Evolutionary conservation across 2,797 vertebrate species (phyloP).

Genomic region (Cirrhinus mrigala): DNA sequence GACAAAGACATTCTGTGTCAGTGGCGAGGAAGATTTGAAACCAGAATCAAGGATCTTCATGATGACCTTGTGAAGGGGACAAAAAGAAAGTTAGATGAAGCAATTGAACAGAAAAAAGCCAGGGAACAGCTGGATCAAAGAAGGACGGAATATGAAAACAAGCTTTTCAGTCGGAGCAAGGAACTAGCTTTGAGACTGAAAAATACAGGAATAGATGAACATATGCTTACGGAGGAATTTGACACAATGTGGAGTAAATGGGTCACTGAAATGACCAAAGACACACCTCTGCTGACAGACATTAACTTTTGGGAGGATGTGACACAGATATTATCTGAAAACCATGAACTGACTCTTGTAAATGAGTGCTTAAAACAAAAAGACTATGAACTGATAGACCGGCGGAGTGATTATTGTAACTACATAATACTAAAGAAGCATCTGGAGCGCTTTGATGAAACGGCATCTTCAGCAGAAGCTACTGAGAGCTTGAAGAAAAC

Average conservation of each 20-base stretch:
- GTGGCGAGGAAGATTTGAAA: constrained; percentile 12
- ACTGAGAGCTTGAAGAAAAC: accelerated
- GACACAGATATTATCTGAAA: constrained; percentile 41
- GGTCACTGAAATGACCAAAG: constrained; percentile 42
- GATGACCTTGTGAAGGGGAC: background rate
- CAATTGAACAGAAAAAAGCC: constrained; percentile 50
- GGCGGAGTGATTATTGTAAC: constrained; percentile 4
- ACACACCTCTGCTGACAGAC: constrained; percentile 7
- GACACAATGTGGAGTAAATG: constrained; percentile 54
- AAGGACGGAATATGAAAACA: constrained; percentile 53
- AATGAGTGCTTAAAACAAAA: background rate
- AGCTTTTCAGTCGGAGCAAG: constrained; percentile 64
- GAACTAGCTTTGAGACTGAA: constrained; percentile 61
- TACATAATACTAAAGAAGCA: constrained; percentile 39
- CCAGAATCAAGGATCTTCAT: constrained; percentile 14
- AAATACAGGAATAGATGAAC: constrained; percentile 45
- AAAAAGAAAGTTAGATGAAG: background rate
- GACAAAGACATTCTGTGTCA: constrained; percentile 25
- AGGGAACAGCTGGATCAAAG: constrained; percentile 56
- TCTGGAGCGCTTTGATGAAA: background rate
- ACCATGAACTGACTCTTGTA: constrained; percentile 29
- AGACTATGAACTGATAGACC: background rate
- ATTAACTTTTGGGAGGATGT: constrained; percentile 42
- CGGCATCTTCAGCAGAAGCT: background rate
- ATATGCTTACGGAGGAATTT: constrained; percentile 52